Evolutionary conservation across 2,888 invertebrate genomes (phyloP).

Genomic region (Microctonus aethiopoides): DNA sequence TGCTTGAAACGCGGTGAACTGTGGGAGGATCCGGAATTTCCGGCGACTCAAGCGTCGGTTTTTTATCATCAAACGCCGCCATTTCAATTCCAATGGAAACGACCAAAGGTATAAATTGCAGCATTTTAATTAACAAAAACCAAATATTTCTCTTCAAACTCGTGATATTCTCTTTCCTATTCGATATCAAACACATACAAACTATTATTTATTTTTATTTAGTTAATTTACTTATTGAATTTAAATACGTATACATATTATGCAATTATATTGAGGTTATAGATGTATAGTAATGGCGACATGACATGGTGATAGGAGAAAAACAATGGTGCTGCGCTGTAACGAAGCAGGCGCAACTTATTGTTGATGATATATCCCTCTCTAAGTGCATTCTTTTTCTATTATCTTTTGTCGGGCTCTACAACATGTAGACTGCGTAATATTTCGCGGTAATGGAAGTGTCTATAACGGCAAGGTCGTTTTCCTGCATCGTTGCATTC

Average conservation of each 20-base stretch:
- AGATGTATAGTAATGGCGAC: not conserved
- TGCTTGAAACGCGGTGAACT: constrained; percentile 83
- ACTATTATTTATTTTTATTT: not conserved
- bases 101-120: constrained; percentile 73
- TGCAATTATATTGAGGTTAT: constrained; percentile 9
- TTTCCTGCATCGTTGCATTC: constrained; percentile 35
- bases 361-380: constrained; percentile 34
- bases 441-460: constrained; percentile 38
- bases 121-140: not conserved
- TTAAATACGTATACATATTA: not conserved
- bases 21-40: constrained; percentile 94
- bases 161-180: not conserved
- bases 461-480: constrained; percentile 42
- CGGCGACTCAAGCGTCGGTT: constrained; percentile 87
- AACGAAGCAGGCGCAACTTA: constrained; percentile 41
- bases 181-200: not conserved
- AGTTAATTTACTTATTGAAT: not conserved
- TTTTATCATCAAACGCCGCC: constrained; percentile 96
- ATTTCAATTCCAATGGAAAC: constrained; percentile 91
- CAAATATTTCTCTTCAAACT: not conserved
- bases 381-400: not conserved
- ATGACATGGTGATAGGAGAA: constrained; percentile 31
- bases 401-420: constrained; percentile 12
- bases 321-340: constrained; percentile 34
- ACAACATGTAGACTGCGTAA: constrained; percentile 19